Conservation (phyloP, 2,797 vertebrate genomes). For the Ibycter americanus region DNA sequence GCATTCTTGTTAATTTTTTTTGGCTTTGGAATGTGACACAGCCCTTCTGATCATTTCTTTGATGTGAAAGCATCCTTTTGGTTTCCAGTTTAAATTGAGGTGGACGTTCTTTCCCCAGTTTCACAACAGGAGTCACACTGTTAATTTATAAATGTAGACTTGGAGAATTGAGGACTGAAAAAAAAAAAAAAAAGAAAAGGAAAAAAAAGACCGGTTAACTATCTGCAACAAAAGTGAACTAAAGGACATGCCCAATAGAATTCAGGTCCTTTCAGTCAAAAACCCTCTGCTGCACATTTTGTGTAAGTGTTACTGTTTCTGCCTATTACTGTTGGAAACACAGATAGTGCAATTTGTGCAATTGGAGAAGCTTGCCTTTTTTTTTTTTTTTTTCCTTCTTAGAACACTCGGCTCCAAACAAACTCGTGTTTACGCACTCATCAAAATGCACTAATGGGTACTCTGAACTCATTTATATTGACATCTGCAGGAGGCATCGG, state of each 20-base stretch:
- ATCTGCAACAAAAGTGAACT: conserved; percentile 75
- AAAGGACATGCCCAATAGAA: conserved; percentile 74
- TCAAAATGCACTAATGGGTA: conserved; percentile 90
- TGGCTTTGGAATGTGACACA: conserved; percentile 98
- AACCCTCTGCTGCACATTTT: conserved; percentile 90
- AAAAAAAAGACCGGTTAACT: conserved; percentile 70
- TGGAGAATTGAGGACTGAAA: conserved; percentile 77
- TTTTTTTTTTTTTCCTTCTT: conserved; percentile 73
- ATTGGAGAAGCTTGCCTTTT: conserved; percentile 86
- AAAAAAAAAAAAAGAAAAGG: conserved; percentile 27
- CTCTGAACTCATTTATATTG: conserved; percentile 83
- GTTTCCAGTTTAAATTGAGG: conserved; percentile 88
- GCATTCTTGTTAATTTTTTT: conserved; percentile 88
- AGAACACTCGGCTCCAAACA: conserved; percentile 80
- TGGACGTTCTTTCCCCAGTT: conserved; percentile 85
- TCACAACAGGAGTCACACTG: conserved; percentile 87
- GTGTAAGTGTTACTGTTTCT: conserved; percentile 86
- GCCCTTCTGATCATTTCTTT: conserved; percentile 89
- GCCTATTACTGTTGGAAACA: conserved; percentile 85
- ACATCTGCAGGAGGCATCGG: conserved; percentile 85
- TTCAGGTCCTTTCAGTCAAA: conserved; percentile 76
- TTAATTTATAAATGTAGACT: conserved; percentile 87
- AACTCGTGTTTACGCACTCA: conserved; percentile 86
- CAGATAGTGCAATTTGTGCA: conserved; percentile 87
- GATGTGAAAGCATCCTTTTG: conserved; percentile 87